These are phyloP conservation scores for Pangasius larnaudii DNA, from an alignment of 2,797 vertebrate genomes.

Conservation along the genomic window DNA sequence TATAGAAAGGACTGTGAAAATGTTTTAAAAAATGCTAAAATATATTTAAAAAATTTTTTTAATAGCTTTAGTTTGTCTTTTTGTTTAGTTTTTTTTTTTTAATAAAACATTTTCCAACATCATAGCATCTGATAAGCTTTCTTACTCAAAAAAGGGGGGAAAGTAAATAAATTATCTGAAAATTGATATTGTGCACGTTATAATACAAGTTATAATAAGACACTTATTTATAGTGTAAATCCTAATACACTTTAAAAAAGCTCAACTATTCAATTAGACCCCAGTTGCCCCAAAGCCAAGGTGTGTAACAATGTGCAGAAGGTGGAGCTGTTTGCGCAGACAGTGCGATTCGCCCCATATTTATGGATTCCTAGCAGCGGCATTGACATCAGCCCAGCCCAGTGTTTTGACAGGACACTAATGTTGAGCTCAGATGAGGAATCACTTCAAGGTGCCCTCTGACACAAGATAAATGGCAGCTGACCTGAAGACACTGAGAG, in stretches of 20 bases:
- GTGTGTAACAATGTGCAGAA: slow-evolving; percentile 19
- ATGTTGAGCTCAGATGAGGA: slow-evolving; percentile 52
- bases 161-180: neutral
- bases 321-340: slow-evolving; percentile 42
- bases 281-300: neutral
- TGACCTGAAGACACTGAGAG: slow-evolving; percentile 60
- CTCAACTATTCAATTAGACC: neutral
- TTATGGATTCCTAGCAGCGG: slow-evolving; percentile 17
- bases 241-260: neutral
- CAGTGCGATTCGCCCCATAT: slow-evolving; percentile 35
- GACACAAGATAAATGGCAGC: slow-evolving; percentile 65
- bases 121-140: neutral
- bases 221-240: neutral
- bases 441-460: slow-evolving; percentile 55
- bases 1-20: neutral
- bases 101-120: neutral
- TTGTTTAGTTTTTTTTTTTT: too few relatives aligned
- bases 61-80: too few relatives aligned
- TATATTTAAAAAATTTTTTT: too few relatives aligned
- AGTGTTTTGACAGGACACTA: slow-evolving; percentile 49
- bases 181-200: neutral
- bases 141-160: neutral
- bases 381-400: slow-evolving; percentile 44
- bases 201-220: neutral
- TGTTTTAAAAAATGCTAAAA: neutral